Evolutionary conservation across 2,888 invertebrate species (phyloP), one percentile per base, ranked within the genome.

Genomic region (Acholoe squamosa): DNA sequence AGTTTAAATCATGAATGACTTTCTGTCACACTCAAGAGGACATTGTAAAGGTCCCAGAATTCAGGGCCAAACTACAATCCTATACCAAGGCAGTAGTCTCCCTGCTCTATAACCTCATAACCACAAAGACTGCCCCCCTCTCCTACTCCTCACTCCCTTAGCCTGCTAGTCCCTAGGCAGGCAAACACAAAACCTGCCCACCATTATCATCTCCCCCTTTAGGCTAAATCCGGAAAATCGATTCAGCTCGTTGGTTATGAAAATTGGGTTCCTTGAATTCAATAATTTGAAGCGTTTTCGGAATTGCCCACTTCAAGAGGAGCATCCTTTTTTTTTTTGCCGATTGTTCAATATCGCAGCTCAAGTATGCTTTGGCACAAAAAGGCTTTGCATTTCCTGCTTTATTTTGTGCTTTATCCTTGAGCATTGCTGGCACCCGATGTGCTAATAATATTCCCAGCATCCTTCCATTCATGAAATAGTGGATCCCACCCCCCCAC

Each of bases 181-280:
- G 19, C 61, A 61, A 71, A 31, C 71, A 71, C 25, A 71, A 71
- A 71, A 25, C 71, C 3, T 28, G 3, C 12, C 22, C 71, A 71
- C 28, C 28, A 71, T 71, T 71, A 71, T 43, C 80, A 80, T 43
- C 34, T 80, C 34, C n/a, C 80, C n/a, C 80, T 19, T 19, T 34
- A 7, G n/a, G 31, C 22, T 34, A 33, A 34, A 33, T 80, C 43
- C 34, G 80, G 22, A 80, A 80, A 80, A 80, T 80, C 80, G 80
- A 80, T 80, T 80, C 1, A 43, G 34, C 80, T 80, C 80, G 80
- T 80, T 80, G 80, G 80, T 80, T 80, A 80, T 80, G 80, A 80
- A 80, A 80, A 80, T 80, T 80, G 80, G 80, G 3, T 80, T 80
- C 43, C 34, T 80, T 80, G 43, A 43, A 43, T 43, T 43, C 80